phyloP scores from a whole-genome alignment of 2,888 invertebrate genomes.

The Autographa pulchrina region DNA sequence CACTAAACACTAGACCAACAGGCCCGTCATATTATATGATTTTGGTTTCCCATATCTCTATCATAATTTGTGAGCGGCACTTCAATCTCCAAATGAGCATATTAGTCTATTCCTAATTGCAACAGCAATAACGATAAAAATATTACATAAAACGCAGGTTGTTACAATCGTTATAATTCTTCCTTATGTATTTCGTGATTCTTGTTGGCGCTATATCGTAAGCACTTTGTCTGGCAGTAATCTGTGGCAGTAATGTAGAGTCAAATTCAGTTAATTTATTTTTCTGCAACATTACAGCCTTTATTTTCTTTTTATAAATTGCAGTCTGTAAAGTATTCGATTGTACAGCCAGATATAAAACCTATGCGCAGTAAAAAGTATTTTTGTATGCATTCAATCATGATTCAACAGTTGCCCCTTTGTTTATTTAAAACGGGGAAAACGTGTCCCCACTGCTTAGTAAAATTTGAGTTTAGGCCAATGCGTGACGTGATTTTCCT shows the following conservation, averaged over 20 bases:
- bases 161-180: not conserved
- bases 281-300: too few relatives aligned
- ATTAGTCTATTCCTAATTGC: not conserved
- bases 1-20: too few relatives aligned
- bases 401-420: constrained; percentile 1
- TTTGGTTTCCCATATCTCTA: too few relatives aligned
- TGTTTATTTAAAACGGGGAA: constrained; percentile 1
- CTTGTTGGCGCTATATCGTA: not conserved
- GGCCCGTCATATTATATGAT: too few relatives aligned
- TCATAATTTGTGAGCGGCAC: too few relatives aligned
- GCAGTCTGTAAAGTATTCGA: not conserved
- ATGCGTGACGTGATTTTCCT: constrained; percentile 4
- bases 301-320: not conserved
- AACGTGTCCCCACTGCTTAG: constrained; percentile 1
- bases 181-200: not conserved
- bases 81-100: too few relatives aligned
- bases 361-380: not conserved
- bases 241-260: not conserved
- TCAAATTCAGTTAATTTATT: not conserved
- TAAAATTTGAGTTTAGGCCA: constrained; percentile 4
- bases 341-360: not conserved
- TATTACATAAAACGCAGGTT: too few relatives aligned
- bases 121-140: not conserved
- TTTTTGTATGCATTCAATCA: constrained; percentile 4
- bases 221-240: not conserved